Percentiles rank a stretch among this genome's conserved stretches.
phyloP scores from a whole-genome alignment of 2,113 vertebrate genomes.

The Drymodes brunneopygia region DNA sequence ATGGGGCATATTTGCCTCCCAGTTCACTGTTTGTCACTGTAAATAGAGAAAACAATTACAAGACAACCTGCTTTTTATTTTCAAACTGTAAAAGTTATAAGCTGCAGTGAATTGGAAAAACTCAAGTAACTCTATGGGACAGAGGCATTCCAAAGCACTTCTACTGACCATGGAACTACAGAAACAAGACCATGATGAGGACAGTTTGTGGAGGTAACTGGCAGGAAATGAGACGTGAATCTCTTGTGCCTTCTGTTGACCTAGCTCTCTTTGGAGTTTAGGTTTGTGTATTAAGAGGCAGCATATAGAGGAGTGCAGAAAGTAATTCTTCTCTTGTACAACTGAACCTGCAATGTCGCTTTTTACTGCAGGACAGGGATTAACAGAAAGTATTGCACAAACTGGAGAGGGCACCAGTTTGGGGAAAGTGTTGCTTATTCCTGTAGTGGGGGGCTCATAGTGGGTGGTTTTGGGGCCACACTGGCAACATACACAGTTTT shows the following conservation, averaged over 20 bases:
- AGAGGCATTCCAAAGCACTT: background rate
- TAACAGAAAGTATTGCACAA: background rate
- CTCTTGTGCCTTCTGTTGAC: background rate
- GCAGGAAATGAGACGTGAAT: background rate
- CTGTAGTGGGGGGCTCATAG: fast-evolving
- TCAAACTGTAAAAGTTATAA: background rate
- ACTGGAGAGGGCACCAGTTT: background rate
- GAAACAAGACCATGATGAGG: background rate
- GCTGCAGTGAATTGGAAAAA: background rate
- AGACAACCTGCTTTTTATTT: background rate
- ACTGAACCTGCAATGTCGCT: background rate
- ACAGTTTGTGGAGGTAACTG: background rate
- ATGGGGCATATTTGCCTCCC: background rate
- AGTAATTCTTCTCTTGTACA: background rate
- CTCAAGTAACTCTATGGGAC: background rate
- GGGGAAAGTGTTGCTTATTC: background rate
- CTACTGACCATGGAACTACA: background rate
- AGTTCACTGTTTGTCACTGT: background rate
- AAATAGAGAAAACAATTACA: background rate
- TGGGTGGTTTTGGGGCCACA: fast-evolving
- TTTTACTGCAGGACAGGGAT: background rate
- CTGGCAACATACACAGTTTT: background rate
- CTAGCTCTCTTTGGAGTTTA: background rate
- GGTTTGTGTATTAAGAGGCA: background rate
- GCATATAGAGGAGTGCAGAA: background rate